Evolutionary conservation across 2,113 vertebrate genomes (phyloP).

Genomic region (Leiothrix lutea): DNA sequence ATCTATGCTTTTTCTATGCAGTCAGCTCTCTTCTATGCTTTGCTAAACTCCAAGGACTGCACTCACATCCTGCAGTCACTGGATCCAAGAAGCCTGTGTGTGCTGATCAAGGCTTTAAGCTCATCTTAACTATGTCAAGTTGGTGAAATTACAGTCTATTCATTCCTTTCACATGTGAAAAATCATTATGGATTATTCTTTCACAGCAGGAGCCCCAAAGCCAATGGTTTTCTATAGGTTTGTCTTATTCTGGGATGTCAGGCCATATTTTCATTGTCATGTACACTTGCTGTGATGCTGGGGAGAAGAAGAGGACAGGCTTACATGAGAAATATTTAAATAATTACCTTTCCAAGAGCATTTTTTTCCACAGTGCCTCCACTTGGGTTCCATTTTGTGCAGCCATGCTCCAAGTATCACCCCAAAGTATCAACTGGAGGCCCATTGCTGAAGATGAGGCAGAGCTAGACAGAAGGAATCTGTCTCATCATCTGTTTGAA

Average conservation of each 20-base stretch:
- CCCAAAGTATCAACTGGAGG: not conserved
- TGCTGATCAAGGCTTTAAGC: not conserved
- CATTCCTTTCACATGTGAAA: not conserved
- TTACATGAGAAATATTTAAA: not conserved
- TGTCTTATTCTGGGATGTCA: not conserved
- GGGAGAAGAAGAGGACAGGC: not conserved
- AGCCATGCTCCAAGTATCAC: not conserved
- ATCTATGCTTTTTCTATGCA: no score
- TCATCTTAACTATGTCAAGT: not conserved
- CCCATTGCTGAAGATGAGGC: not conserved
- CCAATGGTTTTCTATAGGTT: not conserved
- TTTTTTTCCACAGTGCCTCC: not conserved
- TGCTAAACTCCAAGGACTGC: rapidly evolving
- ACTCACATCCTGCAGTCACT: not conserved
- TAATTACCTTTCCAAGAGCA: not conserved
- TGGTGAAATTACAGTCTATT: not conserved
- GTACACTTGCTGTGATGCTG: not conserved
- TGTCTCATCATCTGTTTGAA: not conserved
- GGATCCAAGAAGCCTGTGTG: not conserved
- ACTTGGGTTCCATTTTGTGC: not conserved
- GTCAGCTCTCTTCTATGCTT: not conserved
- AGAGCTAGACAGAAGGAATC: not conserved
- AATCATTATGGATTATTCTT: not conserved
- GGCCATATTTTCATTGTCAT: not conserved
- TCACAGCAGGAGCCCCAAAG: not conserved